A percentile compares a stretch with the other conserved stretches of the same genome.
Conservation (phyloP, 2,797 vertebrate genomes). For the Novumbra hubbsi region DNA sequence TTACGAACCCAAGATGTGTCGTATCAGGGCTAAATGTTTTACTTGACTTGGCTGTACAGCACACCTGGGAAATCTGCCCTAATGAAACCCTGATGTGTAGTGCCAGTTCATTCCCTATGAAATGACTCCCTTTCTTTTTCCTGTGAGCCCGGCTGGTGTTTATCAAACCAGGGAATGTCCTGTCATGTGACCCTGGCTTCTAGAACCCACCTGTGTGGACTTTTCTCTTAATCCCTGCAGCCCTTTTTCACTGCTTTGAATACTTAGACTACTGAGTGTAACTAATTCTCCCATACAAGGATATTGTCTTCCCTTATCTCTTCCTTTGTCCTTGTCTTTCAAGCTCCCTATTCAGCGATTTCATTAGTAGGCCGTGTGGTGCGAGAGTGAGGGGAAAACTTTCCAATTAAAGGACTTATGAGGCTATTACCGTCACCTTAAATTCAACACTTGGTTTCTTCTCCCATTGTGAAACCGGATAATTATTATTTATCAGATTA, state of each 20-base stretch:
- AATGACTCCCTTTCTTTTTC: slow-evolving; percentile 71
- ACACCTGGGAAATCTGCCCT: slow-evolving; percentile 67
- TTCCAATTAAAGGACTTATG: slow-evolving; percentile 72
- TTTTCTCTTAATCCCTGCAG: slow-evolving; percentile 73
- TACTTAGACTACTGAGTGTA: slow-evolving; percentile 80
- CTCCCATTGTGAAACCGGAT: slow-evolving; percentile 45
- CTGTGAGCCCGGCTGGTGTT: slow-evolving; percentile 68
- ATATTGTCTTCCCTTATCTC: slow-evolving; percentile 75
- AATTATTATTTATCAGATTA: slow-evolving; percentile 40
- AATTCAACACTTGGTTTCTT: slow-evolving; percentile 55
- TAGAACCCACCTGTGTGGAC: slow-evolving; percentile 77
- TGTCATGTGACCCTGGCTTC: slow-evolving; percentile 71
- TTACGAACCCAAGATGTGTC: slow-evolving; percentile 26
- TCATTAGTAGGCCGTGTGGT: slow-evolving; percentile 67
- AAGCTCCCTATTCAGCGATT: slow-evolving; percentile 69
- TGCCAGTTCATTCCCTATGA: slow-evolving; percentile 69
- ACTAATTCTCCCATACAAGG: slow-evolving; percentile 82
- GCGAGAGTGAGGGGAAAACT: slow-evolving; percentile 40
- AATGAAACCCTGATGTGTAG: slow-evolving; percentile 69
- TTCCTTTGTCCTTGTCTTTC: slow-evolving; percentile 71
- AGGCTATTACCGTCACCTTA: slow-evolving; percentile 70
- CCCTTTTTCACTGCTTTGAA: slow-evolving; percentile 66
- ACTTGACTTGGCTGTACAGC: slow-evolving; percentile 41
- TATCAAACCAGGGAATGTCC: slow-evolving; percentile 75
- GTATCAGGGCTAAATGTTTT: slow-evolving; percentile 35